A percentile compares a stretch with the other conserved stretches of the same genome.
phyloP scores from a whole-genome alignment of 1,140 invertebrate genomes.

The Drosophila bocki region DNA sequence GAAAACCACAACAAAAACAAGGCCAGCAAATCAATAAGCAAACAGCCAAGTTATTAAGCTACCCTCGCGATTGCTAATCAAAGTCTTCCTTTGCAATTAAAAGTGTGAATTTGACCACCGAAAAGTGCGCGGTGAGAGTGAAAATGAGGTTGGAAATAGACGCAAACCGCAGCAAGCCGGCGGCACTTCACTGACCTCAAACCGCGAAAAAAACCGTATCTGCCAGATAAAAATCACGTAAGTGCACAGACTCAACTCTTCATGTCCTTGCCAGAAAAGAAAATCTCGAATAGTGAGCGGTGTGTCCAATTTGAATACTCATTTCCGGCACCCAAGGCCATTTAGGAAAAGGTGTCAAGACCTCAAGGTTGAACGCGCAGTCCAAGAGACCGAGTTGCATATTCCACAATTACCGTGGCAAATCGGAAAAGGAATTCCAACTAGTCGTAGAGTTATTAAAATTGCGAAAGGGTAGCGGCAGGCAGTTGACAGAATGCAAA shows the following conservation, averaged over 20 bases:
- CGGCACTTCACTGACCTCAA: conserved; percentile 37
- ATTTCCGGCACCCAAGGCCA: conserved; percentile 21
- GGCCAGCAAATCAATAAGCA: conserved; percentile 46
- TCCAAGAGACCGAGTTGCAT: conserved; percentile 12
- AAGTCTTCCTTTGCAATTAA: conserved; percentile 13
- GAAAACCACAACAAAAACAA: conserved; percentile 26
- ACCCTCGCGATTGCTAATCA: conserved; percentile 18
- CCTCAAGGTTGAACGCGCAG: conserved; percentile 62
- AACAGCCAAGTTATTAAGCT: conserved; percentile 37
- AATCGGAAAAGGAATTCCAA: conserved; percentile 3
- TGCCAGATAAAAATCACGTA: conserved; percentile 43
- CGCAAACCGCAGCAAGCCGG: conserved; percentile 11
- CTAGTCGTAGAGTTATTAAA: not conserved
- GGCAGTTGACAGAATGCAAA: not conserved
- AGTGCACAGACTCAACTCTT: conserved; percentile 19
- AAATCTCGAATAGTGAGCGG: conserved; percentile 16
- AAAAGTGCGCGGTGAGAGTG: conserved; percentile 13
- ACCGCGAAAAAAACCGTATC: conserved; percentile 12
- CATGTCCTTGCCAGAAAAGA: not conserved
- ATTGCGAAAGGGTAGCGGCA: not conserved
- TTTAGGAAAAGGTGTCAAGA: conserved; percentile 49
- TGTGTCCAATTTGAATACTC: conserved; percentile 49
- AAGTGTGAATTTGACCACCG: conserved; percentile 19
- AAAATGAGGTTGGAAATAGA: conserved; percentile 29
- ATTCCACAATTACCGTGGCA: conserved; percentile 40